Evolutionary conservation across 2,888 invertebrate species (phyloP), one percentile per base, ranked within the genome.

Genomic region (Aspidiotus destructor): DNA sequence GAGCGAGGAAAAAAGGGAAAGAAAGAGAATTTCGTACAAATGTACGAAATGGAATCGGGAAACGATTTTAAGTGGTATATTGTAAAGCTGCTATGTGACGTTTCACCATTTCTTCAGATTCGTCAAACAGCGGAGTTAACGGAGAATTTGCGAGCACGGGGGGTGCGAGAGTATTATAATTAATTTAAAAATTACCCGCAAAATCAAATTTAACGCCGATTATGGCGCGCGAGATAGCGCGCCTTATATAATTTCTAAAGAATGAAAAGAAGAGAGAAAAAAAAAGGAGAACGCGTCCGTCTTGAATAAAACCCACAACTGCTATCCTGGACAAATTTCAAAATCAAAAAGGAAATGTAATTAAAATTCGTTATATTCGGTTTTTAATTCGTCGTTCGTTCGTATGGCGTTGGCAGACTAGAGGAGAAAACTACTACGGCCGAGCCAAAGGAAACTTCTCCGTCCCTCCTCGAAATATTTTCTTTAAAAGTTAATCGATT

Each of bases 341-440:
- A 65, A 65, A 65, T 17, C 53, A 54, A 54, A 54, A 48, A 52
- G 65, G 48, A 65, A 60, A 65, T 48, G 57, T 65, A 65, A 65
- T 65, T 65, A 65, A 65, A 64, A 65, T 65, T 65, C 65, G 58
- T 58, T 65, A 65, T 65, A 65, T 65, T 61, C 61, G 65, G 65
- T 65, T 65, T 65, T 65, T 58, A 58, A 41, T 64, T 64, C 40
- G 28, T 28, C 28, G 28, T 28, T 28, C 28, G 28, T 28, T 28
- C 28, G 28, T 28, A 3, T 28, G 28, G 28, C 28, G 28, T 53
- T 57, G 65, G 41, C 61, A 41, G 15, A 61, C 28, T 28, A 28
- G 28, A 28, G 28, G 28, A 41, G 42, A 61, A 61, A 61, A 41
- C 42, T 44, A 28, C 28, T 28, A 28, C 57, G 65, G 65, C 48